Conservation (phyloP, 2,113 vertebrate genomes). For the Pica pica region DNA sequence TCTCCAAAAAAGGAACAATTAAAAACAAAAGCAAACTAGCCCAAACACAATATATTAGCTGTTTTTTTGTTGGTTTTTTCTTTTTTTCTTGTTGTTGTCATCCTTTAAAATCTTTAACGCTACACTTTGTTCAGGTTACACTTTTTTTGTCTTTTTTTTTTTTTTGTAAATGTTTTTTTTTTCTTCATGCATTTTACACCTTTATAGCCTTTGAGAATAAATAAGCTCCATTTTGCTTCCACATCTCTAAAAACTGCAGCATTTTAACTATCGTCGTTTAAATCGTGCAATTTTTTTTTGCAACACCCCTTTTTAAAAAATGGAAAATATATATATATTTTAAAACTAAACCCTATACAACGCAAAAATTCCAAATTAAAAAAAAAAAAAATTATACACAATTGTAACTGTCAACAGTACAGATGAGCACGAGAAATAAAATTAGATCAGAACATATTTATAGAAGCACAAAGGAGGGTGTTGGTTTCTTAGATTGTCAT, state of each 20-base stretch:
- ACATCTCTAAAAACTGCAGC: slow-evolving; percentile 93
- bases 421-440: slow-evolving; percentile 85
- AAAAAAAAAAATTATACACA: slow-evolving; percentile 78
- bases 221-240: slow-evolving; percentile 78
- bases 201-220: slow-evolving; percentile 86
- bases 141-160: slow-evolving; percentile 70
- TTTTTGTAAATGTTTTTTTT: slow-evolving; percentile 66
- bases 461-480: slow-evolving; percentile 77
- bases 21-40: slow-evolving; percentile 87
- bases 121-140: slow-evolving; percentile 81
- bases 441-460: slow-evolving; percentile 78
- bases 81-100: slow-evolving; percentile 20
- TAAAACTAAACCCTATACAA: slow-evolving; percentile 82
- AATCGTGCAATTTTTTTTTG: slow-evolving; percentile 83
- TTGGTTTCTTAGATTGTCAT: slow-evolving; percentile 68
- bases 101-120: slow-evolving; percentile 75
- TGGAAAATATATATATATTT: slow-evolving; percentile 76
- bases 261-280: slow-evolving; percentile 80
- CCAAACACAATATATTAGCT: slow-evolving; percentile 95
- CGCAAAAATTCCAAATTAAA: slow-evolving; percentile 73
- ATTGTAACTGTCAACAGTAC: slow-evolving; percentile 90
- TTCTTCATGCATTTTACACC: slow-evolving; percentile 82
- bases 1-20: slow-evolving; percentile 79
- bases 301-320: slow-evolving; percentile 79
- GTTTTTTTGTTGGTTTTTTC: slow-evolving; percentile 62